Base-by-base conservation (phyloP, 2,113 vertebrate genomes). In the Xiphophorus hellerii region DNA sequence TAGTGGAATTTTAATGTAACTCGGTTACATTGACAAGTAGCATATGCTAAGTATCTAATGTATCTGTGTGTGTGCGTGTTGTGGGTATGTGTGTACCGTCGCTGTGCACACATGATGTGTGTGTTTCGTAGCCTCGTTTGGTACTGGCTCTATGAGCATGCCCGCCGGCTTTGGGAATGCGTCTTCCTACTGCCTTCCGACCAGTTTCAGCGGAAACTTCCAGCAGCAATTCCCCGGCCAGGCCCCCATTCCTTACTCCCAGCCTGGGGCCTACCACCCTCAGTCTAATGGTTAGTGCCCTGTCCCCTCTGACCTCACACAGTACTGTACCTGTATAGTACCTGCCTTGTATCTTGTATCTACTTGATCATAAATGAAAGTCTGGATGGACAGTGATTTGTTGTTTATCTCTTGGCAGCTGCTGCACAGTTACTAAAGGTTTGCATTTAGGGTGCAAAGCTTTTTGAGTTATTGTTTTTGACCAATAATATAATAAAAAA, bases 141-240 rank as follows among this genome's bases (percentile, higher is more conserved):
- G 96, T 88, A 96, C 97, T 35, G 97, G 96, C 22, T 98, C 98
- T 69, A 96, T 99, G 97, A 99, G 97, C 93, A 99, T 99, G 98
- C 98, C 98, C 0, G 92, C 98, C 20, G 96, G 97, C 76, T 99
- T 99, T 81, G 96, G 97, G 88, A 96, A 96, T 81, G 94, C 96
- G 44, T 93, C 97, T 37, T 95, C 96, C 74, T 99, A 96, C 82
- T 97, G 96, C 95, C 97, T 99, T 87, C 97, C 98, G 91, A 98
- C 97, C 93, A 99, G 98, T 93, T 98, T 96, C 86, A 99, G 98
- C 77, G 97, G 97, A 93, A 97, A 93, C 90, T 99, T 99, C 94
- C 97, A 97, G 89, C 98, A 97, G 88, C 97, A 96, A 69, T 98
- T 98, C 90, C 96, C 97, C 7, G 87, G 95, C 84, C 97, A 97